These are phyloP conservation scores for Herminia tarsipennalis DNA, from an alignment of 2,888 invertebrate species.

Conservation along the genomic window DNA sequence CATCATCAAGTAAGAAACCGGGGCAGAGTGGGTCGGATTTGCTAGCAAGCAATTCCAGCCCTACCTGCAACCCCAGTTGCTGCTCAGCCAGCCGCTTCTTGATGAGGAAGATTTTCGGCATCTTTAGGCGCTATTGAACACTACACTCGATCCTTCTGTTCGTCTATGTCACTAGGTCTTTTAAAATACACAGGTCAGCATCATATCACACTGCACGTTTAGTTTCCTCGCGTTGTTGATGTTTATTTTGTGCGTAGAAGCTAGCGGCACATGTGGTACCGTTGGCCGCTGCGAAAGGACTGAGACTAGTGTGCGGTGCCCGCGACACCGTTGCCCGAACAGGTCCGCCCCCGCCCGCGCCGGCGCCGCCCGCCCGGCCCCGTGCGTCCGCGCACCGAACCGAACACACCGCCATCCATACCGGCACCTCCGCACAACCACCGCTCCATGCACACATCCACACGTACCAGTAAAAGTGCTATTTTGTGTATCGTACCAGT, in stretches of 20 bases:
- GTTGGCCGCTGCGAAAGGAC: slow-evolving; percentile 84
- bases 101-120: slow-evolving; percentile 97
- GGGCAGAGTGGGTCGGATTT: slow-evolving; percentile 88
- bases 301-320: slow-evolving; percentile 80
- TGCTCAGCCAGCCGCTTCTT: slow-evolving; percentile 96
- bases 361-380: slow-evolving; percentile 64
- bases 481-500: slow-evolving; percentile 59
- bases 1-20: slow-evolving; percentile 84
- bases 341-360: slow-evolving; percentile 81
- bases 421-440: slow-evolving; percentile 50
- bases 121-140: slow-evolving; percentile 78
- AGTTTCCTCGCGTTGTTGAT: slow-evolving; percentile 76
- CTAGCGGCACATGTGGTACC: slow-evolving; percentile 83
- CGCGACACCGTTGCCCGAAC: slow-evolving; percentile 83
- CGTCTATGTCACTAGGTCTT: slow-evolving; percentile 75
- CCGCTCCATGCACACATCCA: slow-evolving; percentile 58
- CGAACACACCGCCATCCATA: slow-evolving; percentile 28
- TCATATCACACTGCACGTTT: slow-evolving; percentile 81
- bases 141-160: slow-evolving; percentile 78
- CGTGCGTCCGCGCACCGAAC: slow-evolving; percentile 63
- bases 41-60: slow-evolving; percentile 89
- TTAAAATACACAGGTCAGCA: slow-evolving; percentile 76
- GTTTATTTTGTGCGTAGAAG: slow-evolving; percentile 74
- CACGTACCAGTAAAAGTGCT: slow-evolving; percentile 82
- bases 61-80: slow-evolving; percentile 93